These are phyloP conservation scores for Columbina picui DNA, from an alignment of 2,113 vertebrate species.

Conservation along the genomic window DNA sequence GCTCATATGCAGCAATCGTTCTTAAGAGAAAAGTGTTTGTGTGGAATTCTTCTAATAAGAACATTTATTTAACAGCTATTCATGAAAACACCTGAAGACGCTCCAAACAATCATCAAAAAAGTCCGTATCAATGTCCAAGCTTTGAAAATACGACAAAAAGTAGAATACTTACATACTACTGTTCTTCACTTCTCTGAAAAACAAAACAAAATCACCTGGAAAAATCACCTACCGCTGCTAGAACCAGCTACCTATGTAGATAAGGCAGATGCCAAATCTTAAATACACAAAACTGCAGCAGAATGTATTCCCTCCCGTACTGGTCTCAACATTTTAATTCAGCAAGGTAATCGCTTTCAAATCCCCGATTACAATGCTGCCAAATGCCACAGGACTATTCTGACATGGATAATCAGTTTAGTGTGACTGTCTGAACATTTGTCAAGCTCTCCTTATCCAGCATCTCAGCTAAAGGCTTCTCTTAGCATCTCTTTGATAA, in stretches of 20 bases:
- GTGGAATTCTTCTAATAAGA: background rate
- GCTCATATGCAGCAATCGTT: background rate
- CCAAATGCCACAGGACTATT: background rate
- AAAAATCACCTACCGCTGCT: background rate
- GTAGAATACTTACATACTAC: background rate
- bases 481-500: background rate
- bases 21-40: background rate
- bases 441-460: background rate
- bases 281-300: background rate
- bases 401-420: background rate
- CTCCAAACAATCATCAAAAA: background rate
- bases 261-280: background rate
- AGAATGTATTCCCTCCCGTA: background rate
- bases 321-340: background rate
- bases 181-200: background rate
- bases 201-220: background rate
- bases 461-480: background rate
- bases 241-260: background rate
- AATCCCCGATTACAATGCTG: slow-evolving; percentile 1
- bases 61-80: background rate
- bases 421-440: background rate
- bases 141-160: background rate
- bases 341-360: slow-evolving; percentile 22
- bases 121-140: background rate
- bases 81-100: background rate